Evolutionary conservation across 1,140 invertebrate species (phyloP).

Genomic region (Dolichoris vasculosae): DNA sequence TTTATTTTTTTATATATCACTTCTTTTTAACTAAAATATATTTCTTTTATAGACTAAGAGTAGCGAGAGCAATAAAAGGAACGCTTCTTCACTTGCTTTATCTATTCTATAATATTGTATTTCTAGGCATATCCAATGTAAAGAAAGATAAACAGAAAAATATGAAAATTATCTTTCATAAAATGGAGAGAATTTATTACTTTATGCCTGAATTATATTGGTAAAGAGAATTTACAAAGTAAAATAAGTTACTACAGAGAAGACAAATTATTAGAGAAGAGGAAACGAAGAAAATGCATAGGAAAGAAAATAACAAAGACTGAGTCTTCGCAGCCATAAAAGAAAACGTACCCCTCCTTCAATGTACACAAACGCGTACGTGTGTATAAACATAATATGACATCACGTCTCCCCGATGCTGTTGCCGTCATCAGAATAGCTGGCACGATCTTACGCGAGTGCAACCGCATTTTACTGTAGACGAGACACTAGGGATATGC

Average conservation of each 20-base stretch:
- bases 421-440: neutral
- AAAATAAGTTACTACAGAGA: neutral
- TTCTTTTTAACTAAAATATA: too few relatives aligned
- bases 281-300: neutral
- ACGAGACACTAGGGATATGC: slow-evolving; percentile 37
- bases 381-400: slow-evolving; percentile 3
- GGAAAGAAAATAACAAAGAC: slow-evolving; percentile 1
- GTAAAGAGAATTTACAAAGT: neutral
- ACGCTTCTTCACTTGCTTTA: neutral
- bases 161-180: slow-evolving; percentile 46
- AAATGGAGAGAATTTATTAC: slow-evolving; percentile 47
- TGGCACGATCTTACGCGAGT: neutral
- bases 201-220: slow-evolving; percentile 5
- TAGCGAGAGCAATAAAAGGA: too few relatives aligned
- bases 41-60: too few relatives aligned
- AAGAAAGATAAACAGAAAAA: neutral
- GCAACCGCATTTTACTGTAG: neutral
- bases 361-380: neutral
- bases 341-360: neutral
- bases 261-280: neutral
- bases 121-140: neutral
- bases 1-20: too few relatives aligned
- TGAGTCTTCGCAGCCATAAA: neutral
- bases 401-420: slow-evolving; percentile 14
- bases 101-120: neutral